Conservation (phyloP, 2,888 invertebrate genomes). For the Automeris io region DNA sequence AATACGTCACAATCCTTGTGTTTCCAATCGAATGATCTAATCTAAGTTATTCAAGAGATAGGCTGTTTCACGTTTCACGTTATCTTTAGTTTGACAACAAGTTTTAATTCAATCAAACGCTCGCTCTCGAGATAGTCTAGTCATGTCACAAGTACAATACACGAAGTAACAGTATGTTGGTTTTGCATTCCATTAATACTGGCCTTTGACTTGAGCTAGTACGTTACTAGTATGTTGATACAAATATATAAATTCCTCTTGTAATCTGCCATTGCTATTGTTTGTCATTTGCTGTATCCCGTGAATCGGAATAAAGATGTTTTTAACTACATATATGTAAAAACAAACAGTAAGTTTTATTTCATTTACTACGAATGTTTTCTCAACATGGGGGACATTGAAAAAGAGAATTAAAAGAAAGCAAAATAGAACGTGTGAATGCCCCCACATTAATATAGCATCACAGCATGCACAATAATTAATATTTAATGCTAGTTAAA, state of each 20-base stretch:
- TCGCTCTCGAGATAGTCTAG: constrained; percentile 34
- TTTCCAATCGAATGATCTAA: constrained; percentile 23
- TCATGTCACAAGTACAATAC: constrained; percentile 36
- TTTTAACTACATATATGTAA: too few species aligned
- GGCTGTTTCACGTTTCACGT: constrained; percentile 27
- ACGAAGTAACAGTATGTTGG: constrained; percentile 7
- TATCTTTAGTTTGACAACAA: constrained; percentile 39
- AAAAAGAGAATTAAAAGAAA: too few species aligned
- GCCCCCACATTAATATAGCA: too few species aligned
- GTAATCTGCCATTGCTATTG: too few species aligned
- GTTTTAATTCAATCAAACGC: constrained; percentile 49
- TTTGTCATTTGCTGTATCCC: too few species aligned
- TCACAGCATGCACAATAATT: too few species aligned
- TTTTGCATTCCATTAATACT: constrained; percentile 6
- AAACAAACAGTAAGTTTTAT: too few species aligned
- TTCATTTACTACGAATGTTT: too few species aligned
- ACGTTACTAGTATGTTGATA: background rate
- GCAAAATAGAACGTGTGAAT: too few species aligned
- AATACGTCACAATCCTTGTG: background rate
- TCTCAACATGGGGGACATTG: too few species aligned
- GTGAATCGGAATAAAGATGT: too few species aligned
- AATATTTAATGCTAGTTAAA: too few species aligned
- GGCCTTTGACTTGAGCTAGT: background rate
- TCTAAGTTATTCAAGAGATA: constrained; percentile 21
- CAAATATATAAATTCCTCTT: background rate